Conservation (phyloP, 2,113 vertebrate genomes). For the Cathartes aura region DNA sequence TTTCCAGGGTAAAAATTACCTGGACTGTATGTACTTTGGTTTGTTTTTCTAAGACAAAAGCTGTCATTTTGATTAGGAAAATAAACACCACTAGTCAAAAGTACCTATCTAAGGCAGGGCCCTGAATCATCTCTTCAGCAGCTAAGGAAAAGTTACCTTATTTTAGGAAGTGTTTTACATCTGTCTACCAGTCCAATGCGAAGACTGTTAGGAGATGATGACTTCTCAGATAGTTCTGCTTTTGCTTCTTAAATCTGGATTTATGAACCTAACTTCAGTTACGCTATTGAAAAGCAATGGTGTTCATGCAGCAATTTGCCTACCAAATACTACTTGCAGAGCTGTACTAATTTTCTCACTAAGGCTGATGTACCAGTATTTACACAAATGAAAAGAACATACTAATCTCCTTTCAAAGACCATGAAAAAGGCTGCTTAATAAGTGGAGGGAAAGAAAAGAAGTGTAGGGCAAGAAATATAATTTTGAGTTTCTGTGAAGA, state of each 20-base stretch:
- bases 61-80: neutral
- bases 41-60: neutral
- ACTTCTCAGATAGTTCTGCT: neutral
- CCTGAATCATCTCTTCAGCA: neutral
- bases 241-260: neutral
- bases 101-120: neutral
- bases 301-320: slow-evolving; percentile 20
- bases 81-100: neutral
- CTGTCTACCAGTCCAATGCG: neutral
- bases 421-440: neutral
- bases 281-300: neutral
- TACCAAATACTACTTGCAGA: neutral
- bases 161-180: neutral
- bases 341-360: slow-evolving; percentile 12
- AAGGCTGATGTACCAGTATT: slow-evolving; percentile 23
- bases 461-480: neutral
- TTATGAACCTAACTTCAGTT: neutral
- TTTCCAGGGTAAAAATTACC: neutral
- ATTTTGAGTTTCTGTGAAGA: slow-evolving; percentile 28
- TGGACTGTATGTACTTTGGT: neutral
- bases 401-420: slow-evolving; percentile 36
- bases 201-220: neutral
- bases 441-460: neutral
- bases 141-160: neutral
- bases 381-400: slow-evolving; percentile 22